phyloP scores from a whole-genome alignment of 2,113 vertebrate genomes.

The Hyperopisus bebe region DNA sequence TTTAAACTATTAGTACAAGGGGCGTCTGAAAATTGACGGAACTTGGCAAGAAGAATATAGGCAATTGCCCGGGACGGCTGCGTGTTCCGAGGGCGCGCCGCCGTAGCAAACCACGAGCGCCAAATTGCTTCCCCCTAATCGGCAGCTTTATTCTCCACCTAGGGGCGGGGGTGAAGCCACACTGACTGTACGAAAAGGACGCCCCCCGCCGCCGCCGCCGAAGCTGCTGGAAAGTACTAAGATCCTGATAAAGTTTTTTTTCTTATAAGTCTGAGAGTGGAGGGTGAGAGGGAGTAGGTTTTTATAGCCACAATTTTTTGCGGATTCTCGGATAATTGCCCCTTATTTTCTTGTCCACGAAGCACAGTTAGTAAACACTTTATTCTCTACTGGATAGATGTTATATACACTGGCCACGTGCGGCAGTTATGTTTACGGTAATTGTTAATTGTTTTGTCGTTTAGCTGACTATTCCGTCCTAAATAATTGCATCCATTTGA shows the following conservation, averaged over 20 bases:
- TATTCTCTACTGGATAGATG: background rate
- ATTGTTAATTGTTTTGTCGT: background rate
- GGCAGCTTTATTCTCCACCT: background rate
- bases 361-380: background rate
- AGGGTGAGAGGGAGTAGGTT: background rate
- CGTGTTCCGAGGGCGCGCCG: background rate
- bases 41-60: background rate
- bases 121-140: background rate
- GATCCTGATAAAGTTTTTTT: background rate
- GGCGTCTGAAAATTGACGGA: background rate
- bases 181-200: background rate
- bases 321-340: background rate
- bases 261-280: background rate
- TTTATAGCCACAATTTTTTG: background rate
- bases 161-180: background rate
- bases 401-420: background rate
- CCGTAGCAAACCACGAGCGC: background rate
- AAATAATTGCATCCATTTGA: background rate
- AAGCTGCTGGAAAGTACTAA: background rate
- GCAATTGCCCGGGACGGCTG: background rate
- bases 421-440: background rate
- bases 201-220: background rate
- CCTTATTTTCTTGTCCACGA: background rate
- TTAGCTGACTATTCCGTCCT: background rate
- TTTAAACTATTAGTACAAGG: background rate